Evolutionary conservation across 2,797 vertebrate species (phyloP), one percentile per base, ranked within the genome.

Genomic region (Chrosomus eos): DNA sequence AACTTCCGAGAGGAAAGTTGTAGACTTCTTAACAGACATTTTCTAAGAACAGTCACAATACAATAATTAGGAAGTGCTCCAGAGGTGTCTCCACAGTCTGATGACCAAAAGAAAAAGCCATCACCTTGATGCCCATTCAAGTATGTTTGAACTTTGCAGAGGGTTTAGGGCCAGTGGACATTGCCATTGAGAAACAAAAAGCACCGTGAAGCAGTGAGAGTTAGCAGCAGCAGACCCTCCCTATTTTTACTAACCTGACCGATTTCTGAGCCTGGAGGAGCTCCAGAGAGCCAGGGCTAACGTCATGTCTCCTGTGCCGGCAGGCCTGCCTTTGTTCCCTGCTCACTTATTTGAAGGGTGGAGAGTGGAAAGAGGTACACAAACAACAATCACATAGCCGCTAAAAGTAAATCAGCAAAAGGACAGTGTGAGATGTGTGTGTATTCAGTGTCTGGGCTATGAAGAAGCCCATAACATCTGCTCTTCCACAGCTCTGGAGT

Each of bases 241-340:
- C 70, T 91, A 90, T 84, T 88, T 89, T 86, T 80, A 89, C 88
- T 64, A 91, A 82, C 53, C 80, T 87, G 93, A 93, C 94, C 95
- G 93, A 93, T 90, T 95, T 95, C 90, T 92, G 89, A 87, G 88
- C 87, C 91, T 94, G 94, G 91, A 89, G 83, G 81, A 62, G 84
- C 82, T 93, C 92, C 91, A 93, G 87, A 91, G 80, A 86, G 66
- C 66, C 66, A 89, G 89, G 88, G 89, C 70, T 91, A 94, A 94
- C 92, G 93, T 94, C 93, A 95, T 87, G 94, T 95, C 94, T 95
- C 91, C 92, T 91, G 90, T 91, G 92, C 89, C 43, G 84, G 89
- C 86, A 85, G 85, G 88, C 90, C 90, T 88, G 11, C 45, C 91
- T 94, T 94, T 93, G 91, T 93, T 93, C 88, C 90, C 53, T 1